Conservation (phyloP, 2,888 invertebrate genomes). For the Drosophila anomelani region DNA sequence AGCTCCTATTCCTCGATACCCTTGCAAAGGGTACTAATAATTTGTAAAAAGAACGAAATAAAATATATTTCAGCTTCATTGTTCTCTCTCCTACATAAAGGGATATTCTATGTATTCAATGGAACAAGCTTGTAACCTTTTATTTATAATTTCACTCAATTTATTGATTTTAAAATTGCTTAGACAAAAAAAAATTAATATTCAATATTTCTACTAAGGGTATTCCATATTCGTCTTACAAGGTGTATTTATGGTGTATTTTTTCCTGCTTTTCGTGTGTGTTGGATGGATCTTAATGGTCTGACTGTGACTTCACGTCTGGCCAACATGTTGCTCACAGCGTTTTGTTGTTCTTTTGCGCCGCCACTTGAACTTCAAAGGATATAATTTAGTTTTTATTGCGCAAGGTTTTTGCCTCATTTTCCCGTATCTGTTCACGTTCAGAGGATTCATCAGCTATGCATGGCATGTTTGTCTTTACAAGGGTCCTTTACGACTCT, state of each 20-base stretch:
- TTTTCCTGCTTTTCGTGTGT: slow-evolving; percentile 2
- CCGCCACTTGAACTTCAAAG: slow-evolving; percentile 74
- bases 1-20: background rate
- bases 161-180: background rate
- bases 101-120: background rate
- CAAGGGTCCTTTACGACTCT: slow-evolving; percentile 60
- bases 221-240: background rate
- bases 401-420: slow-evolving; percentile 53
- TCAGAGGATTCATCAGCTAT: slow-evolving; percentile 67
- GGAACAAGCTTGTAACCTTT: background rate
- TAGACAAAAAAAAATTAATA: no score
- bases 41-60: background rate
- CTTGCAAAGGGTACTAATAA: background rate
- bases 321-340: slow-evolving; percentile 70
- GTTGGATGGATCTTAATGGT: slow-evolving; percentile 12
- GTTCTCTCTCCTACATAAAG: no score
- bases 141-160: background rate
- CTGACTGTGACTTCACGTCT: slow-evolving; percentile 36
- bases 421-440: slow-evolving; percentile 26
- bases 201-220: background rate
- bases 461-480: slow-evolving; percentile 69
- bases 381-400: slow-evolving; percentile 81
- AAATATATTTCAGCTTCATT: background rate
- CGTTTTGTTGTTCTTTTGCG: slow-evolving; percentile 39
- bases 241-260: background rate